Evolutionary conservation across 1,140 invertebrate species (phyloP), one percentile per base, ranked within the genome.

Genomic region (Solen grandis): DNA sequence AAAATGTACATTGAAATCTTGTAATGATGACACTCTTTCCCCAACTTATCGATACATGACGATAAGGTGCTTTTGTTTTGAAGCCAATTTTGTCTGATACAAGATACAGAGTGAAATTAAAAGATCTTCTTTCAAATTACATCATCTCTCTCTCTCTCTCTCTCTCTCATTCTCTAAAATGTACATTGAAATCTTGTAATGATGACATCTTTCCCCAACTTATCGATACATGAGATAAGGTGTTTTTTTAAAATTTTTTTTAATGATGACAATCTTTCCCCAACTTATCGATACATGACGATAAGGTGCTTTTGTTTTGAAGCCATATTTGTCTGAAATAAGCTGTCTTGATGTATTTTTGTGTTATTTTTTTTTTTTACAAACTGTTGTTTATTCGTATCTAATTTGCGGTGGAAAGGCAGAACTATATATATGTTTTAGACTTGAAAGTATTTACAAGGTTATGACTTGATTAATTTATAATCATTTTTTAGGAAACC

Each of bases 281-380:
- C 78, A 41, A 38, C 78, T 63, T 81, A 81, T 81, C 78, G 78
- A 81, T 54, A 81, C 70, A 81, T 81, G 78, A 66, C 62, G 78
- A 81, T n/a, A 81, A 73, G 0, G 41, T 10, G 14, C 29, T 52
- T 38, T 27, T 25, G 27, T 55, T 31, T 63, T 69, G n/a, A 81
- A 73, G 78, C 78, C 78, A 81, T n/a, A 35, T 72, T 62, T 74
- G 22, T 13, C 68, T 80, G 77, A 80, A 38, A 41, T 35, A 59
- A 52, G 55, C 33, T 36, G 8, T 73, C 65, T 59, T 65, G 60
- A 62, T n/a, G n/a, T n/a, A n/a, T n/a, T n/a, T n/a, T n/a, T n/a
- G n/a, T n/a, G n/a, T n/a, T n/a, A n/a, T n/a, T n/a, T n/a, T n/a
- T n/a, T n/a, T n/a, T n/a, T n/a, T n/a, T n/a, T n/a, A n/a, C n/a